Percentiles rank a stretch among this genome's conserved stretches.
These are phyloP conservation scores for Lucilia cuprina DNA, from an alignment of 1,140 invertebrate genomes.

Conservation along the genomic window DNA sequence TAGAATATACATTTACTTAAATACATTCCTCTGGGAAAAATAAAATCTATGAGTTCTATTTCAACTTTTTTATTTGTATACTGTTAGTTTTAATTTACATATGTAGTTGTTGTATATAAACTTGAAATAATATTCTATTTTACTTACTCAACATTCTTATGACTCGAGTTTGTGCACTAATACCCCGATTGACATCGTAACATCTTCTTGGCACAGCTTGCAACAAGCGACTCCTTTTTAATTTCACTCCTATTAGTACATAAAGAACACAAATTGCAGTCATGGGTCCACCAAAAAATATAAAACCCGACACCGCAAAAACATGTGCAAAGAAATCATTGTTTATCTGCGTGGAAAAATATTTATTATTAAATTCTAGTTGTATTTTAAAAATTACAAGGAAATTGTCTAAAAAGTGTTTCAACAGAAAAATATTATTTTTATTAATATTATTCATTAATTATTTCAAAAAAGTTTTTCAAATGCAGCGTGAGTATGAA, in stretches of 20 bases:
- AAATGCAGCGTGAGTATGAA: no score
- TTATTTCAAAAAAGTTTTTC: no score
- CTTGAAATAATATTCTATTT: neutral
- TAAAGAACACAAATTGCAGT: conserved; percentile 84
- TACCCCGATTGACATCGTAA: conserved; percentile 57
- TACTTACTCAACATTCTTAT: conserved; percentile 74
- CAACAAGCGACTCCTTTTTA: conserved; percentile 66
- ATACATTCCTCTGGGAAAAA: no score
- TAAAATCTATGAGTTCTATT: no score
- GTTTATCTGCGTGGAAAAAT: conserved; percentile 61
- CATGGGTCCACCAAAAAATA: conserved; percentile 89
- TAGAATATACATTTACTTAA: no score
- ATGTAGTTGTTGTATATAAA: neutral
- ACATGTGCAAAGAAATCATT: conserved; percentile 73
- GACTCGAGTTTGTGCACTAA: conserved; percentile 68
- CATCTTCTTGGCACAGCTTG: conserved; percentile 54
- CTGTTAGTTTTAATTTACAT: neutral
- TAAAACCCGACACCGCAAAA: conserved; percentile 82
- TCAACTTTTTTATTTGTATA: no score
- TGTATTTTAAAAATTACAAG: neutral
- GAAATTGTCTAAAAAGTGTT: neutral
- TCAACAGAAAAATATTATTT: neutral
- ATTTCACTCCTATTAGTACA: conserved; percentile 79
- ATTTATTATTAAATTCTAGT: neutral
- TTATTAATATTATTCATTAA: no score